phyloP scores from a whole-genome alignment of 2,113 vertebrate genomes.

The pig (Sus scrofa) region T2T-Sscrofa CM000814.6:97984001-97984500 shows the following conservation, averaged over 20 bases:
- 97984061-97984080: not conserved
- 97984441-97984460: not conserved
- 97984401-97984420: not conserved
- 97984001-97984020: not conserved
- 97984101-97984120: not conserved
- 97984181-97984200: not conserved
- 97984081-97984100: not conserved
- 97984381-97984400: not conserved
- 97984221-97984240: not conserved
- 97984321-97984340: not conserved
- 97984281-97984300: not conserved
- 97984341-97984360: not conserved
- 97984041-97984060: not conserved
- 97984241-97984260: not conserved
- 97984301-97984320: not conserved
- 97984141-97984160: not conserved
- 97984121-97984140: not conserved
- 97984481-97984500: slow-evolving; percentile 6
- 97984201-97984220: not conserved
- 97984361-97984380: not conserved
- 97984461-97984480: not conserved
- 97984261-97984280: not conserved
- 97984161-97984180: not conserved
- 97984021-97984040: not conserved
- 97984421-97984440: not conserved